Conservation (phyloP, 1,140 invertebrate genomes). For the Zaprionus inermis region DNA sequence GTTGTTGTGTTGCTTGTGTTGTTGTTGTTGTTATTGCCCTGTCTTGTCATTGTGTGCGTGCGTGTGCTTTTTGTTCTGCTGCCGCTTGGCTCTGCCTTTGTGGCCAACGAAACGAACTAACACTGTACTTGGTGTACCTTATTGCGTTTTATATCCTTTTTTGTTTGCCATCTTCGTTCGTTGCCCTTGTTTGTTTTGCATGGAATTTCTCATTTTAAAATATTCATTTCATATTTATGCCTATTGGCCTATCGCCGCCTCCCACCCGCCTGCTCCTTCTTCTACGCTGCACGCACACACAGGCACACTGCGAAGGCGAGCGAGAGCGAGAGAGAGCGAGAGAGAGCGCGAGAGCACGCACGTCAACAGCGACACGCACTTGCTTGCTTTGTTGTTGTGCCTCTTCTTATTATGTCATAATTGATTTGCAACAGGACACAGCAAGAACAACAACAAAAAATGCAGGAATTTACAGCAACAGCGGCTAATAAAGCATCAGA, state of each 20-base stretch:
- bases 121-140: conserved; percentile 68
- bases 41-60: conserved; percentile 54
- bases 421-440: conserved; percentile 70
- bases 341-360: neutral
- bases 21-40: conserved; percentile 39
- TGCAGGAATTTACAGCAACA: conserved; percentile 67
- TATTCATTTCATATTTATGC: conserved; percentile 61
- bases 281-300: conserved; percentile 12
- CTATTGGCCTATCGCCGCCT: conserved; percentile 30
- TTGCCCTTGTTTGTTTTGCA: conserved; percentile 54
- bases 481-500: conserved; percentile 68
- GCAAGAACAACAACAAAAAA: conserved; percentile 46
- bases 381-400: conserved; percentile 50
- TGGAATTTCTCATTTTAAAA: conserved; percentile 71
- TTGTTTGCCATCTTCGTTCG: conserved; percentile 43
- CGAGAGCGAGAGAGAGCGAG: neutral
- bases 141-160: conserved; percentile 65
- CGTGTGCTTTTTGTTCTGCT: conserved; percentile 53
- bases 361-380: conserved; percentile 47
- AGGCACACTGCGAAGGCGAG: conserved; percentile 12
- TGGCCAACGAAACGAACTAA: conserved; percentile 55
- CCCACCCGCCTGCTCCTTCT: too few species aligned
- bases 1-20: conserved; percentile 35
- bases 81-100: conserved; percentile 32
- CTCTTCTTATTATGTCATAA: conserved; percentile 74